phyloP scores from a whole-genome alignment of 2,113 vertebrate species.

The Callaeas wilsoni region DNA sequence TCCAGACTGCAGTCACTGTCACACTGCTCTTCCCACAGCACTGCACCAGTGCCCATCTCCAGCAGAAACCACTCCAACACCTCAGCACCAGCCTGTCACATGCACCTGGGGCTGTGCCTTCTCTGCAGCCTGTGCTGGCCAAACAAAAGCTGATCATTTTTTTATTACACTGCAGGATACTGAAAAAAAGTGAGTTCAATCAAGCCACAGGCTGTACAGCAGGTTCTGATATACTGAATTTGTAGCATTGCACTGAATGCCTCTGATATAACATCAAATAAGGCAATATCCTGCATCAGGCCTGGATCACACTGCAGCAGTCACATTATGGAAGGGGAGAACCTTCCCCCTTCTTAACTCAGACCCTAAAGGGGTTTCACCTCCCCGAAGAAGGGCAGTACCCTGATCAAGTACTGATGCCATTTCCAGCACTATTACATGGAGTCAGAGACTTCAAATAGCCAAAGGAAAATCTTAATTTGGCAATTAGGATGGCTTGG shows the following conservation, averaged over 20 bases:
- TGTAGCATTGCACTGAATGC: not conserved
- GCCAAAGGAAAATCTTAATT: not conserved
- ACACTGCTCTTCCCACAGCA: not conserved
- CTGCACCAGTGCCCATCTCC: not conserved
- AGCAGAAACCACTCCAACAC: not conserved
- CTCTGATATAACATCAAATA: not conserved
- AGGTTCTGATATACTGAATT: not conserved
- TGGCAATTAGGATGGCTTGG: not conserved
- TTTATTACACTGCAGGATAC: not conserved
- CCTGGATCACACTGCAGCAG: not conserved
- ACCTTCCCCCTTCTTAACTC: not conserved
- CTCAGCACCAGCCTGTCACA: not conserved
- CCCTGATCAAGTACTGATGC: not conserved
- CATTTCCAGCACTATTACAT: not conserved
- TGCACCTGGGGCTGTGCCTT: not conserved
- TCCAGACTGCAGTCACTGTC: not conserved
- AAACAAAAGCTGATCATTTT: not conserved
- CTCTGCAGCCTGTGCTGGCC: not conserved
- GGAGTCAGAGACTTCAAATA: not conserved
- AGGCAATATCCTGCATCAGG: not conserved
- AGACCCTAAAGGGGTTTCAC: not conserved
- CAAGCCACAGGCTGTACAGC: not conserved
- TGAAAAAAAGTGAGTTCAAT: not conserved
- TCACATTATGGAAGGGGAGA: not conserved
- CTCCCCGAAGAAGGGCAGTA: not conserved